phyloP scores from a whole-genome alignment of 2,888 invertebrate species.

The Nasonovia ribisnigri region DNA sequence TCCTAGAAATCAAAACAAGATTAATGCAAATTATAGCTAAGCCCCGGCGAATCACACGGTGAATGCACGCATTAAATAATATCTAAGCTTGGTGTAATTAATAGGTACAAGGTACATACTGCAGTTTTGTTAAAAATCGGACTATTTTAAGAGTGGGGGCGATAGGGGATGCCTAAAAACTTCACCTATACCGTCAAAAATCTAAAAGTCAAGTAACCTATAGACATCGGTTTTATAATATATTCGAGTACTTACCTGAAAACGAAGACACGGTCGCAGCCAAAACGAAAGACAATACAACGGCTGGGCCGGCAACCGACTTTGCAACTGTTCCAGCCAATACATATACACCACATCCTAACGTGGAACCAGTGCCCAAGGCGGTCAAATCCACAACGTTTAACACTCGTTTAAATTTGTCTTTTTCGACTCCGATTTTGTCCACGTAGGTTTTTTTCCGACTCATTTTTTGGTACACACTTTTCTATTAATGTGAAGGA shows the following conservation, averaged over 20 bases:
- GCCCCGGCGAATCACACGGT: neutral
- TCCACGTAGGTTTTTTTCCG: constrained; percentile 43
- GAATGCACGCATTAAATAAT: neutral
- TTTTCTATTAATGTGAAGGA: neutral
- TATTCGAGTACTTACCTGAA: constrained; percentile 71
- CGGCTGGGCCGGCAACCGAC: constrained; percentile 73
- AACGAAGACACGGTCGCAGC: constrained; percentile 74
- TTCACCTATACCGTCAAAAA: neutral
- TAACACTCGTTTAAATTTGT: constrained; percentile 71
- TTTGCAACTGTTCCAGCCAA: constrained; percentile 73
- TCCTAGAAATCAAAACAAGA: constrained; percentile 72
- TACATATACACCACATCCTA: constrained; percentile 76
- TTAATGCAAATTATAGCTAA: neutral
- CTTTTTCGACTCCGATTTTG: constrained; percentile 61
- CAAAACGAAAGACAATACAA: constrained; percentile 74
- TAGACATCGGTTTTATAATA: neutral
- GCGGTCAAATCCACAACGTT: constrained; percentile 73
- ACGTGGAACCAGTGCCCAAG: constrained; percentile 71
- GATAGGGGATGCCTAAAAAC: neutral
- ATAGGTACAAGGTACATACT: too few relatives aligned
- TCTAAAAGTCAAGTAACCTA: neutral
- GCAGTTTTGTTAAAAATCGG: neutral
- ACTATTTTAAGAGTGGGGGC: neutral
- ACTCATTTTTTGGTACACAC: neutral
- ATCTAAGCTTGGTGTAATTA: neutral